Evolutionary conservation across 2,113 vertebrate species (phyloP).

Genomic region (Cinclus mexicanus): DNA sequence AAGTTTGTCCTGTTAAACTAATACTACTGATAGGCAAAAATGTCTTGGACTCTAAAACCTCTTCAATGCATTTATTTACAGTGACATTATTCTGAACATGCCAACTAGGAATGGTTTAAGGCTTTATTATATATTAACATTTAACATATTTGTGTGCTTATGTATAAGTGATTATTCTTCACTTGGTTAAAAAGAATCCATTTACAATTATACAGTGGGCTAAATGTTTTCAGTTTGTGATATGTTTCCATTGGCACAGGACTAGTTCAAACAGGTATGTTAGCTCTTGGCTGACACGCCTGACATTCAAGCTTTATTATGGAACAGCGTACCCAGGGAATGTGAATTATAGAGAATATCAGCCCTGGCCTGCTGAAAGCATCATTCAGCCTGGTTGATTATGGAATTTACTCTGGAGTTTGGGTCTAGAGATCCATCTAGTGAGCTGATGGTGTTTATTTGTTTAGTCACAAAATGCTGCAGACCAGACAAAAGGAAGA

Average conservation of each 20-base stretch:
- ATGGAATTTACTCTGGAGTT: slow-evolving; percentile 66
- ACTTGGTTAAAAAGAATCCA: slow-evolving; percentile 69
- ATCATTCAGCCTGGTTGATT: slow-evolving; percentile 79
- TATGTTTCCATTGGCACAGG: slow-evolving; percentile 72
- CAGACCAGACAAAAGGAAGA: slow-evolving; percentile 58
- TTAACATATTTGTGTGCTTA: slow-evolving; percentile 41
- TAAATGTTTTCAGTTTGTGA: slow-evolving; percentile 67
- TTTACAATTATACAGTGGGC: slow-evolving; percentile 64
- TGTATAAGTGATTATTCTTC: slow-evolving; percentile 61
- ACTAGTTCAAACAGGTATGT: slow-evolving; percentile 76
- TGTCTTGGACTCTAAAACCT: slow-evolving; percentile 31
- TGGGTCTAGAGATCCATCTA: slow-evolving; percentile 61
- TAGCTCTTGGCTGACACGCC: slow-evolving; percentile 71
- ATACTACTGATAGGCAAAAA: slow-evolving; percentile 38
- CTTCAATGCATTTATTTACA: slow-evolving; percentile 28
- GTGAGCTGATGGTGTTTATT: slow-evolving; percentile 47
- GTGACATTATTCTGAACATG: slow-evolving; percentile 37
- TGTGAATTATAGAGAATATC: slow-evolving; percentile 76
- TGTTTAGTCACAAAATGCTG: slow-evolving; percentile 28
- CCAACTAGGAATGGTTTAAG: slow-evolving; percentile 35
- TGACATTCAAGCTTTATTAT: slow-evolving; percentile 77
- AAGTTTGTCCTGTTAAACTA: slow-evolving; percentile 31
- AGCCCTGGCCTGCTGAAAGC: slow-evolving; percentile 72
- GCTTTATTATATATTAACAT: slow-evolving; percentile 53
- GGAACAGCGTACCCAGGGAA: slow-evolving; percentile 63